A percentile compares a stretch with the other conserved stretches of the same genome.
Conservation (phyloP, 1,140 invertebrate genomes). For the Atta texana region DNA sequence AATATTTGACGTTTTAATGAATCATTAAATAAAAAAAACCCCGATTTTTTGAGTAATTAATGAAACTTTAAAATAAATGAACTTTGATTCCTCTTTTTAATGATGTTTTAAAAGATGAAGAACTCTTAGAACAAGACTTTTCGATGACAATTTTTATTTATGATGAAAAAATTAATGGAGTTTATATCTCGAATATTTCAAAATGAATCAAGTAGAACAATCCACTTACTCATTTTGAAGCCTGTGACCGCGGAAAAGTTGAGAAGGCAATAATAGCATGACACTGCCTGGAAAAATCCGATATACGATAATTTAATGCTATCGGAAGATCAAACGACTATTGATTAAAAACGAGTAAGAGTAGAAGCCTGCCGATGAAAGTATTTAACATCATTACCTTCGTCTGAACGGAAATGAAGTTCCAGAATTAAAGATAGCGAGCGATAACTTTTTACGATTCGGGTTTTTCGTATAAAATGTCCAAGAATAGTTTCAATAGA, state of each 20-base stretch:
- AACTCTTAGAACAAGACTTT: not conserved
- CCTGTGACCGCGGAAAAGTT: not conserved
- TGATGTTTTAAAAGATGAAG: not conserved
- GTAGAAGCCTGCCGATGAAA: conserved; percentile 34
- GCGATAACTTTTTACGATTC: not conserved
- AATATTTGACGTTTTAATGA: not conserved
- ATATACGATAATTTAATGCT: conserved; percentile 51
- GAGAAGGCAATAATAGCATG: conserved; percentile 35
- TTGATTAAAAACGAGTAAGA: conserved; percentile 48
- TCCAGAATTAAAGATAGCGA: conserved; percentile 13
- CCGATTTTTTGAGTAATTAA: not conserved
- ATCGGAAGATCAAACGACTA: conserved; percentile 45
- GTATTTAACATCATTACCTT: conserved; percentile 35
- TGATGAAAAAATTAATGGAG: conserved; percentile 6
- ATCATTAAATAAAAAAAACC: not conserved
- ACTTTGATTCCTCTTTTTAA: not conserved
- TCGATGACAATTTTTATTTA: conserved; percentile 5
- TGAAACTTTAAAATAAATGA: not conserved
- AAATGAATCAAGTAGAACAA: conserved; percentile 19
- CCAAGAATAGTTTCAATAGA: not conserved
- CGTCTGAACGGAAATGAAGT: conserved; percentile 9
- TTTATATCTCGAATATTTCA: conserved; percentile 21
- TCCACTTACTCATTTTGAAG: conserved; percentile 30
- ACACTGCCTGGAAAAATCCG: conserved; percentile 38
- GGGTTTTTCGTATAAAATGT: not conserved